Evolutionary conservation across 2,113 vertebrate species (phyloP).

Genomic region (Periophthalmodon schlosseri): DNA sequence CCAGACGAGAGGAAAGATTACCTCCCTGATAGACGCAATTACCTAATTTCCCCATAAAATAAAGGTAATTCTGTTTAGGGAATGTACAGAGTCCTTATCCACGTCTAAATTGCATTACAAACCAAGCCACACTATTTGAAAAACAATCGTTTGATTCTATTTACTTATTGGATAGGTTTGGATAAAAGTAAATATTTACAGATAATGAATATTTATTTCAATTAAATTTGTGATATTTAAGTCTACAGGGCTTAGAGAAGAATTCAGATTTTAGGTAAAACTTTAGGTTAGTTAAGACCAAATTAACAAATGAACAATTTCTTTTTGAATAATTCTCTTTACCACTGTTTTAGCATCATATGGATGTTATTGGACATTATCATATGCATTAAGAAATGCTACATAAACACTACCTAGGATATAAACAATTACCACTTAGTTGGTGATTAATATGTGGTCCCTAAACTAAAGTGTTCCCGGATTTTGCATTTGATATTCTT

Average conservation of each 20-base stretch:
- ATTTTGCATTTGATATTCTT: neutral
- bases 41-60: slow-evolving; percentile 20
- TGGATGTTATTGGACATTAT: too few species aligned
- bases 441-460: neutral
- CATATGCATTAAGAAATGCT: neutral
- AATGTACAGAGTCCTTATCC: slow-evolving; percentile 7
- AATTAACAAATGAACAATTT: too few species aligned
- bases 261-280: neutral
- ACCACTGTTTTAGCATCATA: too few species aligned
- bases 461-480: neutral
- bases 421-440: neutral
- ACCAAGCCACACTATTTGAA: neutral
- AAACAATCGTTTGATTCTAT: slow-evolving; percentile 4
- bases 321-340: too few species aligned
- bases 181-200: neutral
- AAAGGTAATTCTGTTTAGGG: neutral
- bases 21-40: slow-evolving; percentile 12
- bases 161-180: neutral
- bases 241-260: neutral
- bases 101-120: slow-evolving; percentile 7
- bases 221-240: neutral
- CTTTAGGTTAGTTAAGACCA: neutral
- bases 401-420: neutral
- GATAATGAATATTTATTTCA: neutral
- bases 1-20: slow-evolving; percentile 16